Base-by-base conservation (phyloP, 2,797 vertebrate genomes). In the Etheostoma perlongum region DNA sequence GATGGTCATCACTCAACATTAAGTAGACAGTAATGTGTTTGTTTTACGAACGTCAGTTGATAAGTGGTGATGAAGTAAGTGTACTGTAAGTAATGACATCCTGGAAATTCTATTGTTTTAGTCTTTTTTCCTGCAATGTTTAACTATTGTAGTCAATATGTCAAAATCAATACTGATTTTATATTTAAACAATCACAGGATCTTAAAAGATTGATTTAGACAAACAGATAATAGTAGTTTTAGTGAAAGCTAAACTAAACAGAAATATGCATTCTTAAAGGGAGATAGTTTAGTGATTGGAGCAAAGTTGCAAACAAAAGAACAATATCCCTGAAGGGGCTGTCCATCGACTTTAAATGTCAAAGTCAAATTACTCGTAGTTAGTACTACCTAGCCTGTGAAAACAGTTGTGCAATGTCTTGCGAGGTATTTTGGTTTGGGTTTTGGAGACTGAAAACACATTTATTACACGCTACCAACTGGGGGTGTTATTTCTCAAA, bases 91-190 rank as follows among this genome's bases (percentile, higher is more conserved):
- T n/a, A 18, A 18, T 21, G n/a, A 64, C 23, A 53, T 27, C n/a
- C n/a, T 19, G 15, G n/a, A 72, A n/a, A 52, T 67, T 49, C 21
- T 46, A 5, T n/a, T 33, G 27, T 61, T 76, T 44, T 6, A 52
- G 18, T 44, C 2, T 49, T 59, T 40, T 42, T 21, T 58, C 25
- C 16, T 27, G 11, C 15, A 3, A 2, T 12, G 7, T 59, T 69
- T 21, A 18, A 18, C 27, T 36, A 48, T 54, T 8, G 10, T 5
- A 48, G 52, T 36, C 12, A 21, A 15, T 33, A 16, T 23, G 19
- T 49, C 40, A 5, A 19, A 42, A 46, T n/a, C 18, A 33, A 42
- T 15, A 13, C 33, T 30, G 2, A 58, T 27, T 59, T 47, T 60
- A 13, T n/a, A 5, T 64, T 57, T 18, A 51, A 21, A 57, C 47